Evolutionary conservation across 2,797 vertebrate genomes (phyloP).

Genomic region (Pachyuromys duprasi): DNA sequence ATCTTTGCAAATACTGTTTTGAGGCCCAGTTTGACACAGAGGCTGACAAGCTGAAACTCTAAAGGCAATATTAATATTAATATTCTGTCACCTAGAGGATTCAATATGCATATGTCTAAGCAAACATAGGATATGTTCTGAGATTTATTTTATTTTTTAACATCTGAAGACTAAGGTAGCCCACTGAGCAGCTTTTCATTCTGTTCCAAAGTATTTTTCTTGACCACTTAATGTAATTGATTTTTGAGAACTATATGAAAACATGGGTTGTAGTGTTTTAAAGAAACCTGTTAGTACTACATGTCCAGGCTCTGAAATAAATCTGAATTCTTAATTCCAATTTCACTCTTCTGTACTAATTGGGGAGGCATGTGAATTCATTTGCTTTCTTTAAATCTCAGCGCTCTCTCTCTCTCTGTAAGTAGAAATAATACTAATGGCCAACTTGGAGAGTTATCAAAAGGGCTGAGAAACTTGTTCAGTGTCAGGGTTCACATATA

Average conservation of each 20-base stretch:
- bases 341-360: neutral
- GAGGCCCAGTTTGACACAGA: slow-evolving; percentile 24
- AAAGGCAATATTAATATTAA: slow-evolving; percentile 61
- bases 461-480: neutral
- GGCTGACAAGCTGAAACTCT: slow-evolving; percentile 37
- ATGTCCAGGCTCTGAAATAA: neutral
- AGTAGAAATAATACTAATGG: slow-evolving; percentile 34
- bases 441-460: neutral
- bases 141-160: neutral
- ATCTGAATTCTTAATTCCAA: slow-evolving; percentile 42
- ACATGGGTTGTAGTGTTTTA: neutral
- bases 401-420: neutral
- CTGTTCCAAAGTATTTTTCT: neutral
- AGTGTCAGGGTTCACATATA: neutral
- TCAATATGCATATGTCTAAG: slow-evolving; percentile 45
- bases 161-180: neutral
- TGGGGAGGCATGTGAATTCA: neutral
- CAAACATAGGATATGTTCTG: slow-evolving; percentile 19
- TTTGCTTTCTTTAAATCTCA: slow-evolving; percentile 45
- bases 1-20: slow-evolving; percentile 58
- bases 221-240: neutral
- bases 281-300: neutral
- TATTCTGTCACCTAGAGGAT: slow-evolving; percentile 36
- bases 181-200: neutral
- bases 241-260: neutral